phyloP scores from a whole-genome alignment of 64 coral and sea anemone genomes.

The Montipora efflorescens region DNA sequence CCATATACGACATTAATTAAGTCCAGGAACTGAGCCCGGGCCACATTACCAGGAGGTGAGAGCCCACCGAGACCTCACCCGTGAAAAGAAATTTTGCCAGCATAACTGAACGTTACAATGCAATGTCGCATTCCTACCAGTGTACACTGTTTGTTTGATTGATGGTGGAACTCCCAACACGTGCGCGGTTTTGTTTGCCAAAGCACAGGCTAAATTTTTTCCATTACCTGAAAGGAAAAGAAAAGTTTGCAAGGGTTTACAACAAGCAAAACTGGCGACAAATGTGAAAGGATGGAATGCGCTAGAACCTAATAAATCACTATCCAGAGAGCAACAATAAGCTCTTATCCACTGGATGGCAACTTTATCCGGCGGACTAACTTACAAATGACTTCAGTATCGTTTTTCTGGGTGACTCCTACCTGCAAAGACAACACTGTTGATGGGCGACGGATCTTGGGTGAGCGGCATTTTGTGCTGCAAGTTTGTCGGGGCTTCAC shows the following conservation, averaged over 20 bases:
- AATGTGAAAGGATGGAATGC: too few relatives aligned
- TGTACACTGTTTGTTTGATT: constrained; percentile 62
- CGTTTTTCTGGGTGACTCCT: neutral
- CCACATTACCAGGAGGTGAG: too few relatives aligned
- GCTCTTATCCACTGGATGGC: too few relatives aligned
- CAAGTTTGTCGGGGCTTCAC: constrained; percentile 68
- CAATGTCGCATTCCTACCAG: constrained; percentile 30
- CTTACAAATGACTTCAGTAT: too few relatives aligned
- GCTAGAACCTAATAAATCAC: too few relatives aligned
- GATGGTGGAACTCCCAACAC: constrained; percentile 68
- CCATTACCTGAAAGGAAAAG: constrained; percentile 49
- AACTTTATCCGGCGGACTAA: too few relatives aligned
- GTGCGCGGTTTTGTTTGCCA: constrained; percentile 90
- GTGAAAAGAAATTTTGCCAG: too few relatives aligned
- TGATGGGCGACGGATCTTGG: constrained; percentile 76
- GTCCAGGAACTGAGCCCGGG: too few relatives aligned
- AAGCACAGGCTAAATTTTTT: constrained; percentile 83
- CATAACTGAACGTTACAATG: neutral
- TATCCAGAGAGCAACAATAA: too few relatives aligned
- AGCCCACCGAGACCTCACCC: too few relatives aligned
- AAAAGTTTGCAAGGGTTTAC: neutral
- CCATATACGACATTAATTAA: too few relatives aligned
- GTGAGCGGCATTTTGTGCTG: constrained; percentile 69
- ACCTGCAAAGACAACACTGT: constrained; percentile 83
- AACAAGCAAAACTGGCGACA: neutral